These are phyloP conservation scores for Fulica atra DNA, from an alignment of 2,113 vertebrate species.

Conservation along the genomic window DNA sequence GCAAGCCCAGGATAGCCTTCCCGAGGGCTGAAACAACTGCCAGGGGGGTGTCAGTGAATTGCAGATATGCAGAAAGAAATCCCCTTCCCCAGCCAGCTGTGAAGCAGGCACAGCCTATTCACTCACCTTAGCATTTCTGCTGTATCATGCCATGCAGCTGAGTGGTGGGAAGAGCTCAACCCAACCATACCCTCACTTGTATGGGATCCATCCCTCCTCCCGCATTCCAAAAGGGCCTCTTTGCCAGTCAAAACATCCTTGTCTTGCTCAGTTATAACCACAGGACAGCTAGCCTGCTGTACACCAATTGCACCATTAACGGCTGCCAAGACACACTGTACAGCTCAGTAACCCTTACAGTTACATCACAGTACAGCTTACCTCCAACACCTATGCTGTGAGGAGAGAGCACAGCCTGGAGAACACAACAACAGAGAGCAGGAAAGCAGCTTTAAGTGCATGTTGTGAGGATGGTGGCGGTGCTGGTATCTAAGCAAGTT, in stretches of 20 bases:
- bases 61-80: background rate
- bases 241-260: background rate
- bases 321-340: background rate
- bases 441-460: background rate
- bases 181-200: background rate
- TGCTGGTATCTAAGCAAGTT: background rate
- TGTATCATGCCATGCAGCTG: background rate
- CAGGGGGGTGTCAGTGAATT: background rate
- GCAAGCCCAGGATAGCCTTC: background rate
- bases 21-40: background rate
- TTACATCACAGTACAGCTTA: background rate
- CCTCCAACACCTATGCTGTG: background rate
- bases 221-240: background rate
- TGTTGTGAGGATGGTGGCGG: background rate
- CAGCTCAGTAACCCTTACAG: background rate
- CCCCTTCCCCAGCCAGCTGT: background rate
- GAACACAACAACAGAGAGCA: background rate
- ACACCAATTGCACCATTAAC: background rate
- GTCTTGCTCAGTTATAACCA: constrained; percentile 5
- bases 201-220: background rate
- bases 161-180: background rate
- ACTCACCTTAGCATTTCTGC: background rate
- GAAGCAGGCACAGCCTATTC: background rate
- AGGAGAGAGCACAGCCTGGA: background rate
- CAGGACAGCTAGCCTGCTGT: background rate